Base-by-base conservation (phyloP, 2,888 invertebrate species). In the Deroplatys truncata region DNA sequence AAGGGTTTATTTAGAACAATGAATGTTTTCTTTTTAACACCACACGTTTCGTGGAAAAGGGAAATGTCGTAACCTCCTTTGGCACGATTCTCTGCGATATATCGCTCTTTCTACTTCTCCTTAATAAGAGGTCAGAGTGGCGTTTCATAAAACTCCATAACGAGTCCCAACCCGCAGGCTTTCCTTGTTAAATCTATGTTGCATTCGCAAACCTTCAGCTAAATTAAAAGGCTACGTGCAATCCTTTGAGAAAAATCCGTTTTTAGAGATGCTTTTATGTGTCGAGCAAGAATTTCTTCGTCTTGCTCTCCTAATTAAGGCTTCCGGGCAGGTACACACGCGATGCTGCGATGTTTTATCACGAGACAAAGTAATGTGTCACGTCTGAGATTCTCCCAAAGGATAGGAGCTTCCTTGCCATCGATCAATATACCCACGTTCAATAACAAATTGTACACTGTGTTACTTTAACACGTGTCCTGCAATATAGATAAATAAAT, bases 301-400 rank as follows among this genome's bases (percentile, higher is more conserved):
- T n/a, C 85, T 85, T 56, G 43, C 85, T 85, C 85, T 56, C 85
- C 85, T 85, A 85, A 85, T 85, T 85, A 43, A 85, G 85, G 85
- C 85, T 85, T 85, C 25, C 85, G 85, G 49, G 49, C 85, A 43
- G 56, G 85, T 35, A n/a, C 16, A 49, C 43, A 15, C 56, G 43
- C n/a, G 56, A 72, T 72, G 56, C 25, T 72, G 16, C 56, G 25
- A 72, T 72, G 25, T 72, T 72, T 25, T 72, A 72, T 72, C 56
- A 15, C 1, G 5, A 72, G 56, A 72, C 56, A 72, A 43, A 43
- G 43, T 72, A 72, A 5, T 72, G 16, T 25, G 20, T 20, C 56
- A 72, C 56, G 56, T 72, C 25, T 72, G 56, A 72, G 56, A 20
- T 56, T 1, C 16, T 13, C 49, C 9, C 2, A 9, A 49, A 8